Percentiles rank a stretch among this genome's conserved stretches.
Evolutionary conservation across 2,113 vertebrate genomes (phyloP).

Genomic region (Pygoscelis adeliae): DNA sequence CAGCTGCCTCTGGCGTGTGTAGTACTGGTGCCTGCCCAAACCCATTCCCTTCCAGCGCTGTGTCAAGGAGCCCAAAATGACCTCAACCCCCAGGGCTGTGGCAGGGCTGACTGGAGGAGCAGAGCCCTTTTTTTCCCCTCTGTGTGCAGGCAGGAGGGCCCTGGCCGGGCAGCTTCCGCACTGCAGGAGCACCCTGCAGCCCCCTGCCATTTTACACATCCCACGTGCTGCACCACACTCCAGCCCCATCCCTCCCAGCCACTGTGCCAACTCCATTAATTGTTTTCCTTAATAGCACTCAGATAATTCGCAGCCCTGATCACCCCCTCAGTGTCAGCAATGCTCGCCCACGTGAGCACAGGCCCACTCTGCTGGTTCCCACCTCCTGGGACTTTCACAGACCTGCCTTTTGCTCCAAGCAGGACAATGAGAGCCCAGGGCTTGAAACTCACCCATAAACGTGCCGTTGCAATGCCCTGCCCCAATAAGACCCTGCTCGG

Average conservation of each 20-base stretch:
- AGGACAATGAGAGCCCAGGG: background rate
- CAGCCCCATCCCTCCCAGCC: background rate
- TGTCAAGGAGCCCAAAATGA: background rate
- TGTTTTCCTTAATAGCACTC: background rate
- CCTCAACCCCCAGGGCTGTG: background rate
- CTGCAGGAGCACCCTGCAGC: background rate
- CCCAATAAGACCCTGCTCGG: background rate
- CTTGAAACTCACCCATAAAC: background rate
- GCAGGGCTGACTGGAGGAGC: background rate
- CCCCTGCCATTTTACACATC: background rate
- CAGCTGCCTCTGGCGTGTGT: background rate
- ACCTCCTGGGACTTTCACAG: background rate
- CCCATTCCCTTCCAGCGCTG: background rate
- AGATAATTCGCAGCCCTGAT: background rate
- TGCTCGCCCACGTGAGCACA: background rate
- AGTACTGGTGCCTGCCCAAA: background rate
- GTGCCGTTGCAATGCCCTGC: background rate
- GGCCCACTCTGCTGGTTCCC: background rate
- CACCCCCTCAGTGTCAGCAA: background rate
- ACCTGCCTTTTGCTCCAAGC: background rate
- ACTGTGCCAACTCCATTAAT: background rate
- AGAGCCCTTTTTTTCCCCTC: background rate
- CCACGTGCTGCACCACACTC: accelerated
- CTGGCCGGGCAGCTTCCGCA: background rate
- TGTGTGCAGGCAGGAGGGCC: background rate